Base-by-base conservation (phyloP, 2,888 invertebrate species). In the Agrotis puta region DNA sequence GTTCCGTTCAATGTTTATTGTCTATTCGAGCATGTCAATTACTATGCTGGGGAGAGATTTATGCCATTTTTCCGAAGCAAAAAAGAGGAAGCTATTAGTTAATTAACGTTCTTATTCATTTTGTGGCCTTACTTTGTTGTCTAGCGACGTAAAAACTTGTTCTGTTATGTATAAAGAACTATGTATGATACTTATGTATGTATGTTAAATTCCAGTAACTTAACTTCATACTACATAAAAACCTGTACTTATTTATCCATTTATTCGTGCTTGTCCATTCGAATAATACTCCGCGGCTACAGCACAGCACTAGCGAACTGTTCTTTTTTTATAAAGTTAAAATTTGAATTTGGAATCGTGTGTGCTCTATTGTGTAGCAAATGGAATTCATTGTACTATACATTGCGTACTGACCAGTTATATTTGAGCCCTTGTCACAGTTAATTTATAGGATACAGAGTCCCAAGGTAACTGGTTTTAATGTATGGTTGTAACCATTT, bases 331-430 rank as follows among this genome's bases (percentile, higher is more conserved):
- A 92, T 91, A 86, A 90, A 81, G 75, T 84, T 86, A 84, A 93
- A 92, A 91, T 93, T 95, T 92, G 93, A 95, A 94, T 95, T 95
- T 90, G 89, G 93, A 93, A 93, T 93, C 94, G 93, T 93, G 92
- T 95, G 92, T 94, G 93, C 93, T 94, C 94, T 94, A 95, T 95
- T 95, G 95, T 95, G 88, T 91, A 88, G 92, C 91, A 93, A 95
- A 94, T 94, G 92, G 92, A 94, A 94, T 94, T 93, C 92, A 91
- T 91, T 92, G 90, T 91, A 88, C 90, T 90, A 90, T 88, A 88
- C 88, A 87, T 92, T 92, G 89, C 91, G 88, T 89, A 82, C 86
- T 82, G 82, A 70, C 90, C 91, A 91, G 82, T 85, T 78, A 87
- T 82, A 73, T 64, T 74, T 87, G 90, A 87, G 74, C 90, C 79